Base-by-base conservation (phyloP, 2,113 vertebrate genomes). In the Symphodus melops region DNA sequence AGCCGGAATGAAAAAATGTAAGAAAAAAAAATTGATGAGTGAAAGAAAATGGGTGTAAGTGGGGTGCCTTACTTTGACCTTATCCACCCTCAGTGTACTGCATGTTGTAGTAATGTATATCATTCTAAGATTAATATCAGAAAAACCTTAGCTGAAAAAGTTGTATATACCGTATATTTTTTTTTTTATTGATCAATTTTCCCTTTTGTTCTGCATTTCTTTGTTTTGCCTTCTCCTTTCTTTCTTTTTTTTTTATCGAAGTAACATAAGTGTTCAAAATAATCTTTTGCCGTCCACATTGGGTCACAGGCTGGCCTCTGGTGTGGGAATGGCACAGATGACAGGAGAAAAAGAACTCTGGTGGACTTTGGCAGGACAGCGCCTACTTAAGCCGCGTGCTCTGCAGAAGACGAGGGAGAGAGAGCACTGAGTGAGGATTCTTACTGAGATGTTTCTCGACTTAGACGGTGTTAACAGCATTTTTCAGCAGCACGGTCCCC, bases 241-340 rank as follows among this genome's bases (percentile, higher is more conserved):
- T 55, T 23, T 66, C n/a, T 65, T 67, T 70, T 60, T 58, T 68
- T 44, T 78, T 79, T 64, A 70, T 36, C 42, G 36, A 39, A 65
- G 61, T 66, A 80, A 66, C 59, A 33, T 8, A 37, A 57, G 60
- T 20, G 71, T 62, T 81, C 20, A 48, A 68, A 83, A 63, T 63
- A 60, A 75, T 64, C 94, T 94, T 93, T 87, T 94, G 94, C 93
- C 90, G 94, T 91, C 95, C 92, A 94, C 92, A 94, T 94, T 96
- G 92, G 94, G 82, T 92, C 92, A 91, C 94, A 95, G 94, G 93
- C 95, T 94, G 94, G 92, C 93, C 94, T 96, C 95, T 95, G 95
- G 96, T 96, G 94, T 97, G 96, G 94, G 96, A 96, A 95, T 77
- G 91, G 93, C 94, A 93, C 96, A 97, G 96, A 96, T 97, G 97